Evolutionary conservation across 2,888 invertebrate genomes (phyloP).

Genomic region (Gerris lacustris): DNA sequence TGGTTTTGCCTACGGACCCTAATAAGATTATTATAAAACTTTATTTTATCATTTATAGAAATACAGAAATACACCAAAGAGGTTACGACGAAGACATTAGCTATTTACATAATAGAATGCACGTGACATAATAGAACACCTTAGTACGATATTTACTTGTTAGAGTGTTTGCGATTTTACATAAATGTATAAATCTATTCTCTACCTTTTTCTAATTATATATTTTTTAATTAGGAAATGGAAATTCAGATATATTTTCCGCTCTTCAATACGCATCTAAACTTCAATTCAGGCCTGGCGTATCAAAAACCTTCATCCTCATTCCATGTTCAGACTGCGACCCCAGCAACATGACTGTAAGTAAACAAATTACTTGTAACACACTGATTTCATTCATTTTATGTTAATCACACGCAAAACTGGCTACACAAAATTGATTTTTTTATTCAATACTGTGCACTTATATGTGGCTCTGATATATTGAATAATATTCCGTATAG

Average conservation of each 20-base stretch:
- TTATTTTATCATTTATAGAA: too few relatives aligned
- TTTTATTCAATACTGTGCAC: not conserved
- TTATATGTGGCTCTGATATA: slow-evolving; percentile 17
- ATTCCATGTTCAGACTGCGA: slow-evolving; percentile 68
- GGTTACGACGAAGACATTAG: too few relatives aligned
- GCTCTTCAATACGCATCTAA: slow-evolving; percentile 61
- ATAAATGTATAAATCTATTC: too few relatives aligned
- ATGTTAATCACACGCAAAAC: not conserved
- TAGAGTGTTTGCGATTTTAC: too few relatives aligned
- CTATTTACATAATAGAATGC: too few relatives aligned
- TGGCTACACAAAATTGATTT: not conserved
- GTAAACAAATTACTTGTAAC: slow-evolving; percentile 22
- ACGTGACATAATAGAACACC: too few relatives aligned
- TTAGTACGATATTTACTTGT: too few relatives aligned
- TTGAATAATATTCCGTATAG: slow-evolving; percentile 19
- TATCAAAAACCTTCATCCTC: slow-evolving; percentile 67
- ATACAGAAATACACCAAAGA: too few relatives aligned
- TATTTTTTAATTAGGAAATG: slow-evolving; percentile 37
- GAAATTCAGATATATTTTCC: slow-evolving; percentile 57
- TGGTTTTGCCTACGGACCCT: too few relatives aligned
- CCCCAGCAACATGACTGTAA: slow-evolving; percentile 53
- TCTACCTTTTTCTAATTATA: not conserved
- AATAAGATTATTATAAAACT: too few relatives aligned
- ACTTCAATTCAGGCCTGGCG: slow-evolving; percentile 68
- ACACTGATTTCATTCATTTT: not conserved